Base-by-base conservation (phyloP, 2,113 vertebrate species). In the Clinocottus analis region DNA sequence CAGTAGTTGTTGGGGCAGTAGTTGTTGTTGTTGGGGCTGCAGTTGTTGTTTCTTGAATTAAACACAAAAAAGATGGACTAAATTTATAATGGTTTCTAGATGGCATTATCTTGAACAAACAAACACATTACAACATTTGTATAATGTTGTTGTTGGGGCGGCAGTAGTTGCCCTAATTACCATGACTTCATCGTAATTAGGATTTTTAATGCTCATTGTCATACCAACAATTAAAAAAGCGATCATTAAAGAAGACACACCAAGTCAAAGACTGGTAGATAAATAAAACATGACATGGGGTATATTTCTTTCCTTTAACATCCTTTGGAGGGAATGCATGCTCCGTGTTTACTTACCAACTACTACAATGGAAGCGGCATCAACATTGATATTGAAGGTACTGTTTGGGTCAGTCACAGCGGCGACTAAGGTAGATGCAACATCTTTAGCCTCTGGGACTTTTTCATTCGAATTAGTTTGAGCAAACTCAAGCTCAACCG, bases 401-500 rank as follows among this genome's bases (percentile, higher is more conserved):
- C 10, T 69, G 49, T 29, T 80, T 7, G 72, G 29, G 56, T 80
- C 49, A 23, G 4, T 5, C 37, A 85, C 5, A 47, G 17, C 67
- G 4, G 49, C 23, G 6, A 4, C 10, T 33, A 81, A 64, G 23
- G 62, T 58, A 2, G 9, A 0, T 23, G 2, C 19, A 41, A 86
- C 58, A 4, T 0, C 27, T 0, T 6, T 12, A 45, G 14, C 2
- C 1, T 41, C 0, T 19, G 87, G 89, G 21, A 89, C 41, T 25
- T 45, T 0, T 11, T 16, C 11, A 2, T 23, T 0, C 16, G 65
- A 2, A 0, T 49, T 17, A 2, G 58, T 78, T 17, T 53, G 13
- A 19, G 68, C 62, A 35, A 91, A 89, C 70, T 47, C 25, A 7
- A 91, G 4, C 1, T 47, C 59, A 11, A 86, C 19, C 0, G 74